A percentile compares a stretch with the other conserved stretches of the same genome.
Evolutionary conservation across 2,888 invertebrate species (phyloP).

Genomic region (Brenthis ino): DNA sequence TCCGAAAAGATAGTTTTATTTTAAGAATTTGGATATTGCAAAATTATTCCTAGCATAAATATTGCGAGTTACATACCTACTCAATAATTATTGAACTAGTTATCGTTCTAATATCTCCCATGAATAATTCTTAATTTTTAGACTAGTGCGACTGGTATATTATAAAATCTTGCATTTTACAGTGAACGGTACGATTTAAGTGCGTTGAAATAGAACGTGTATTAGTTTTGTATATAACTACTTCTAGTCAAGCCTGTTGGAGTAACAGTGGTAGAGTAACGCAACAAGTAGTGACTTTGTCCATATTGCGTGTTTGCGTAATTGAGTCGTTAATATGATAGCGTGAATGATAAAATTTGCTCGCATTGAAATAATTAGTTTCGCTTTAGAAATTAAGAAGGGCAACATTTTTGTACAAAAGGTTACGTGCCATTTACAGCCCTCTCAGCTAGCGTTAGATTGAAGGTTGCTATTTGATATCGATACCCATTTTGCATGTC

Average conservation of each 20-base stretch:
- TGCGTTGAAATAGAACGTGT: conserved; percentile 57
- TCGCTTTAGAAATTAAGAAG: conserved; percentile 70
- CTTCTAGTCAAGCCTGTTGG: conserved; percentile 55
- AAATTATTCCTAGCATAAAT: conserved; percentile 1
- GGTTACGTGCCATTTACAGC: conserved; percentile 52
- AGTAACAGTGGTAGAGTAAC: conserved; percentile 56
- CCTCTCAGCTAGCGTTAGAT: conserved; percentile 64
- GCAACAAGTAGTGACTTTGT: conserved; percentile 56
- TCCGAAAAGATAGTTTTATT: too few species aligned
- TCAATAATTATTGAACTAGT: conserved; percentile 11
- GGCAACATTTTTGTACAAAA: conserved; percentile 58
- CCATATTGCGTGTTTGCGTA: conserved; percentile 67
- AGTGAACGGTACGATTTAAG: conserved; percentile 54
- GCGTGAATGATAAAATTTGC: conserved; percentile 55
- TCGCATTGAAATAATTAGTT: conserved; percentile 63
- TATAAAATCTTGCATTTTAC: conserved; percentile 55
- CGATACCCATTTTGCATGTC: conserved; percentile 58
- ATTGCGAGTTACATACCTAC: not conserved
- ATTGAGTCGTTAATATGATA: conserved; percentile 64
- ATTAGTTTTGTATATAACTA: conserved; percentile 48
- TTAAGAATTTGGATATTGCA: not conserved
- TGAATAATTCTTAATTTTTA: conserved; percentile 41
- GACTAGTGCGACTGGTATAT: conserved; percentile 48
- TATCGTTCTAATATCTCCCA: conserved; percentile 30
- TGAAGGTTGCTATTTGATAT: conserved; percentile 70